These are phyloP conservation scores for Lasiommata megera DNA, from an alignment of 2,888 invertebrate genomes.

Conservation along the genomic window DNA sequence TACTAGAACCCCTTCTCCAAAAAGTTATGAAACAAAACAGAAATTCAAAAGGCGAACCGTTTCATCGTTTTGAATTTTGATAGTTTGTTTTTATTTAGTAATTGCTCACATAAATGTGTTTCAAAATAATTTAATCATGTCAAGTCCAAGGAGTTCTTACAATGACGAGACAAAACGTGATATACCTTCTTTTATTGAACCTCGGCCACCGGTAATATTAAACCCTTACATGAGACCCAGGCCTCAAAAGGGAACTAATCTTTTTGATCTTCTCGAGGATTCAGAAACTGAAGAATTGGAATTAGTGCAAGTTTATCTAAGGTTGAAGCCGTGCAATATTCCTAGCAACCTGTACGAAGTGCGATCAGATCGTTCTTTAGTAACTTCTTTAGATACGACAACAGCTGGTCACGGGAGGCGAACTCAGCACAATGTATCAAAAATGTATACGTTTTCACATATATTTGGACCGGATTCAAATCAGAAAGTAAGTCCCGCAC, in stretches of 20 bases:
- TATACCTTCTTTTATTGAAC: constrained; percentile 74
- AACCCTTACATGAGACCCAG: constrained; percentile 72
- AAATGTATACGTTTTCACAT: constrained; percentile 71
- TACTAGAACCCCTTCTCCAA: background rate
- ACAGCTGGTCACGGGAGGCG: constrained; percentile 63
- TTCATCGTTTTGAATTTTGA: background rate
- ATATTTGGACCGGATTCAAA: constrained; percentile 60
- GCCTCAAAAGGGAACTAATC: constrained; percentile 66
- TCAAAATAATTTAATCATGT: constrained; percentile 34
- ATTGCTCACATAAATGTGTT: background rate
- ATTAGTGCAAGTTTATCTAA: constrained; percentile 76
- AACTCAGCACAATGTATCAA: constrained; percentile 71
- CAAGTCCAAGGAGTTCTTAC: constrained; percentile 55
- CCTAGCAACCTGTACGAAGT: constrained; percentile 63
- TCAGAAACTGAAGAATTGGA: constrained; percentile 63
- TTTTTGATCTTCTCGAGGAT: constrained; percentile 64
- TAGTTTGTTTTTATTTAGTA: background rate
- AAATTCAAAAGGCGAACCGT: background rate
- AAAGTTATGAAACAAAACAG: background rate
- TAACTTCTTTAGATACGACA: constrained; percentile 63
- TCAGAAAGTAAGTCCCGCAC: constrained; percentile 71
- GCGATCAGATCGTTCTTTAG: constrained; percentile 57
- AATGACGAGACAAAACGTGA: constrained; percentile 54
- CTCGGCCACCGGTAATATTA: constrained; percentile 65
- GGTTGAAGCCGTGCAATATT: constrained; percentile 70